Percentiles rank a stretch among this genome's conserved stretches.
phyloP scores from a whole-genome alignment of 2,888 invertebrate species.

The Erebia ligea region DNA sequence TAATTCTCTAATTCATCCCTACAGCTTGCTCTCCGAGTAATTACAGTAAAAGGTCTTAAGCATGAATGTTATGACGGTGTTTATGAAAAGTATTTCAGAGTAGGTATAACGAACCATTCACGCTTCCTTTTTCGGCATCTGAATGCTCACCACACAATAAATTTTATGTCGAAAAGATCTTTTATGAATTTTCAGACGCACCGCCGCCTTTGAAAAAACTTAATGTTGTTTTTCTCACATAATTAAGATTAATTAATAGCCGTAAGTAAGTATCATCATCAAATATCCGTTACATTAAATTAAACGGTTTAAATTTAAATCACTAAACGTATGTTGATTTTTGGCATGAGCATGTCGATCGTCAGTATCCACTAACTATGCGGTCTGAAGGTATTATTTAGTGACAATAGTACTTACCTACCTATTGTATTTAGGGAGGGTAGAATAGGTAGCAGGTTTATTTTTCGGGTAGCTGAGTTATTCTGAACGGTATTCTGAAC shows the following conservation, averaged over 20 bases:
- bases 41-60: slow-evolving; percentile 81
- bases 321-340: not conserved
- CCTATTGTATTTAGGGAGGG: too few species aligned
- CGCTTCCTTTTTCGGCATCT: slow-evolving; percentile 62
- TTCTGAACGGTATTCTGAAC: too few species aligned
- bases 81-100: slow-evolving; percentile 79
- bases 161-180: slow-evolving; percentile 58
- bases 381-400: too few species aligned
- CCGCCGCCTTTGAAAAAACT: slow-evolving; percentile 42
- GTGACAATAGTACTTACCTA: too few species aligned
- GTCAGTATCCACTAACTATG: not conserved
- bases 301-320: slow-evolving; percentile 29
- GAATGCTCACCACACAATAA: slow-evolving; percentile 76
- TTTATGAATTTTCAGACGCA: slow-evolving; percentile 52
- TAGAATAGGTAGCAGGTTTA: too few species aligned
- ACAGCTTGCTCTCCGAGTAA: slow-evolving; percentile 64
- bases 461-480: too few species aligned
- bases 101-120: slow-evolving; percentile 62
- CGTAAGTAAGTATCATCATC: slow-evolving; percentile 33
- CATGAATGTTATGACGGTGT: slow-evolving; percentile 81
- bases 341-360: not conserved
- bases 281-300: slow-evolving; percentile 29
- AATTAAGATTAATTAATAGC: slow-evolving; percentile 42
- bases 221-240: slow-evolving; percentile 41
- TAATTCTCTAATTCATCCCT: slow-evolving; percentile 77